Evolutionary conservation across 2,888 invertebrate species (phyloP).

Genomic region (Aleiodes alternator): DNA sequence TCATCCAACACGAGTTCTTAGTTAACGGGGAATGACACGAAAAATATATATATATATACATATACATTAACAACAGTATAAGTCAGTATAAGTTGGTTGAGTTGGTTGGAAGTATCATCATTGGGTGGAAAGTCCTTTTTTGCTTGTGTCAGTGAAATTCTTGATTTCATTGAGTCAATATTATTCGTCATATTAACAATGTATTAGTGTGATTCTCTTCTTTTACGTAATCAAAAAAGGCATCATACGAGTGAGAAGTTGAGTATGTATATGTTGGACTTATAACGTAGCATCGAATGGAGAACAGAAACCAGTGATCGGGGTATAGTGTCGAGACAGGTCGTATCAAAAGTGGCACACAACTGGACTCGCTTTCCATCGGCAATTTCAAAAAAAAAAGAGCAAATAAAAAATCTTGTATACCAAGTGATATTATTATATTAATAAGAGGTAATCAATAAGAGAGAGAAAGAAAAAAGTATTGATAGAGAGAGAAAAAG

Average conservation of each 20-base stretch:
- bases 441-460: neutral
- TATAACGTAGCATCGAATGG: slow-evolving; percentile 1
- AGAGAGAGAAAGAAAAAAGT: neutral
- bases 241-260: slow-evolving; percentile 3
- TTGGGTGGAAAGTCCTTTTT: slow-evolving; percentile 15
- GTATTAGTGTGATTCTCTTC: slow-evolving; percentile 18
- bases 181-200: neutral
- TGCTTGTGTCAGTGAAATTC: slow-evolving; percentile 10
- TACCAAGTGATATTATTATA: neutral
- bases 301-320: neutral
- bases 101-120: slow-evolving; percentile 27
- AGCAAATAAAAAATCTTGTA: slow-evolving; percentile 10
- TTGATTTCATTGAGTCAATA: slow-evolving; percentile 11
- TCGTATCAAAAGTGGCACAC: slow-evolving; percentile 55
- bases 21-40: slow-evolving; percentile 30
- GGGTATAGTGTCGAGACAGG: slow-evolving; percentile 43
- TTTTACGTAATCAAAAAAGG: slow-evolving; percentile 26
- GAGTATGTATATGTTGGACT: slow-evolving; percentile 25
- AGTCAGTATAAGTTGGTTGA: neutral
- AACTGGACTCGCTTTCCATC: slow-evolving; percentile 48
- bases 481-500: neutral
- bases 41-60: neutral
- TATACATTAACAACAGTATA: too few species aligned
- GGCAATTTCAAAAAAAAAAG: slow-evolving; percentile 11
- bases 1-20: slow-evolving; percentile 23